phyloP scores from a whole-genome alignment of 2,888 invertebrate genomes.

The Choreutis nemorana region DNA sequence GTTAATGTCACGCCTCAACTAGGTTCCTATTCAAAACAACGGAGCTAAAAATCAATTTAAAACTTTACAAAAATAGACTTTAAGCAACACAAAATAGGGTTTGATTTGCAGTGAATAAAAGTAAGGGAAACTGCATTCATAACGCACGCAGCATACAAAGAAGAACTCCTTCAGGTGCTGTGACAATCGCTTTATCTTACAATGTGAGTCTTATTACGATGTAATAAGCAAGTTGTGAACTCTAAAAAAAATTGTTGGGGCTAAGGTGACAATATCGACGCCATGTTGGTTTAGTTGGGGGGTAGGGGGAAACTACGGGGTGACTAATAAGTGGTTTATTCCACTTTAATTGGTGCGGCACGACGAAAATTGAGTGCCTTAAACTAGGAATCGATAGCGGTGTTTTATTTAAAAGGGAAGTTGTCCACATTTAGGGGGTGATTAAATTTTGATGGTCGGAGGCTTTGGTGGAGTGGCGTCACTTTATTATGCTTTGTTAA shows the following conservation, averaged over 20 bases:
- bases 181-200: constrained; percentile 13
- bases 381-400: constrained; percentile 29
- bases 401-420: constrained; percentile 37
- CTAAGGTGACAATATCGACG: constrained; percentile 60
- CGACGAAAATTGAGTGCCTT: constrained; percentile 38
- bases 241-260: constrained; percentile 22
- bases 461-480: no score
- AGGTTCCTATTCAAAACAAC: constrained; percentile 46
- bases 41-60: constrained; percentile 28
- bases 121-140: constrained; percentile 37
- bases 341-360: constrained; percentile 53
- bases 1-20: constrained; percentile 61
- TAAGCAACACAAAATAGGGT: not conserved
- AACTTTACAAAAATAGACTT: not conserved
- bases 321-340: constrained; percentile 57
- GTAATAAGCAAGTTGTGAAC: constrained; percentile 16
- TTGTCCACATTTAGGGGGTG: no score
- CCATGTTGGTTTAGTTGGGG: constrained; percentile 59
- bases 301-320: constrained; percentile 33
- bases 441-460: no score
- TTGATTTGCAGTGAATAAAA: not conserved
- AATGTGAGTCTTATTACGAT: constrained; percentile 16
- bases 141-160: constrained; percentile 46
- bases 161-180: constrained; percentile 49
- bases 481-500: no score